Conservation (phyloP, 2,888 invertebrate genomes). For the Myopa testacea region DNA sequence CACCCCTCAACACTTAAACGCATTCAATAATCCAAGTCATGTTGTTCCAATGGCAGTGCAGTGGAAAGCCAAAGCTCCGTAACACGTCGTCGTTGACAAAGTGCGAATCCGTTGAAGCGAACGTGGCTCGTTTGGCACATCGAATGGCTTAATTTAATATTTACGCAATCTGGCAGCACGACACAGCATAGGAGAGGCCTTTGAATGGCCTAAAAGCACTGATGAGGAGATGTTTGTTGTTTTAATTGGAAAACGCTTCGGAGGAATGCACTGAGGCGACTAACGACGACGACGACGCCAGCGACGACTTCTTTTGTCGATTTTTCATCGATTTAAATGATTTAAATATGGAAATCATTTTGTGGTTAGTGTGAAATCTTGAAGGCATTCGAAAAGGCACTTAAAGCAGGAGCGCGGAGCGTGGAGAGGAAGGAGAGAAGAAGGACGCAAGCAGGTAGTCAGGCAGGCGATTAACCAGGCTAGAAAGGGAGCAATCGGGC, state of each 20-base stretch:
- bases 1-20: not conserved
- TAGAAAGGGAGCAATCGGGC: not conserved
- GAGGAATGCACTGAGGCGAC: conserved; percentile 27
- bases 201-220: conserved; percentile 4
- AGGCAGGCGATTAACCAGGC: not conserved
- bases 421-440: not conserved
- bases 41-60: not conserved
- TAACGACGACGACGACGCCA: not conserved
- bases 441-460: not conserved
- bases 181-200: not conserved
- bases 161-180: conserved; percentile 36
- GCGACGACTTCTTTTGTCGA: conserved; percentile 5
- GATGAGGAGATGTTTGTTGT: conserved; percentile 34
- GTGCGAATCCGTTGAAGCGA: conserved; percentile 37
- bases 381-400: not conserved
- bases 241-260: conserved; percentile 37
- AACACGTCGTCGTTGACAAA: conserved; percentile 27
- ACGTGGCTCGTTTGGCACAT: not conserved
- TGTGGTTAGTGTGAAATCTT: conserved; percentile 6
- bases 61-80: not conserved
- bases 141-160: conserved; percentile 37
- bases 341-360: conserved; percentile 31
- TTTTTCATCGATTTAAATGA: conserved; percentile 36
- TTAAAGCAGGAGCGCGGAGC: not conserved
- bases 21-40: conserved; percentile 28